These are phyloP conservation scores for Chelonia mydas DNA, from an alignment of 2,797 vertebrate genomes.

Conservation along the genomic window DNA sequence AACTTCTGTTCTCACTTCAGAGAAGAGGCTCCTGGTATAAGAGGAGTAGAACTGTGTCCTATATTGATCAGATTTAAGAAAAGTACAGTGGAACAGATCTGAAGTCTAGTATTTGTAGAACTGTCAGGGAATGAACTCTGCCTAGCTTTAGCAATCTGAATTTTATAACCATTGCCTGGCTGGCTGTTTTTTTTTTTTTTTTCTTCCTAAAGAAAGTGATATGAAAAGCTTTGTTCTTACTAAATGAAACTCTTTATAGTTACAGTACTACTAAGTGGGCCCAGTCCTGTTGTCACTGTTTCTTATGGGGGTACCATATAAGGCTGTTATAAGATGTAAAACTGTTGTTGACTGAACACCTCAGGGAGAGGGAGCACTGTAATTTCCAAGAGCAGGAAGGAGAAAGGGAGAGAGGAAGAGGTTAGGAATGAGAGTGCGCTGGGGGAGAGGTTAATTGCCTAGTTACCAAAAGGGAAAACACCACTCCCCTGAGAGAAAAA, in stretches of 20 bases:
- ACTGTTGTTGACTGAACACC: fast-evolving
- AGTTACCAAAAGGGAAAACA: background rate
- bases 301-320: background rate
- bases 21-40: background rate
- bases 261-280: background rate
- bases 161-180: background rate
- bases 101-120: background rate
- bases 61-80: constrained; percentile 29
- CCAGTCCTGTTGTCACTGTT: background rate
- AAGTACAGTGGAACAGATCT: background rate
- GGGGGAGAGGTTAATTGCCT: constrained; percentile 6
- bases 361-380: background rate
- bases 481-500: background rate
- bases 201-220: background rate
- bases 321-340: background rate
- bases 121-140: background rate
- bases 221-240: constrained; percentile 25
- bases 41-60: constrained; percentile 16
- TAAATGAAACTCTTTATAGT: background rate
- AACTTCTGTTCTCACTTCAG: background rate
- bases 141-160: background rate
- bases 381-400: background rate
- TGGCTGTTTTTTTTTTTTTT: no score
- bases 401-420: background rate
- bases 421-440: background rate